phyloP scores from a whole-genome alignment of 2,797 vertebrate genomes.

The Percopsis omiscomaycus region DNA sequence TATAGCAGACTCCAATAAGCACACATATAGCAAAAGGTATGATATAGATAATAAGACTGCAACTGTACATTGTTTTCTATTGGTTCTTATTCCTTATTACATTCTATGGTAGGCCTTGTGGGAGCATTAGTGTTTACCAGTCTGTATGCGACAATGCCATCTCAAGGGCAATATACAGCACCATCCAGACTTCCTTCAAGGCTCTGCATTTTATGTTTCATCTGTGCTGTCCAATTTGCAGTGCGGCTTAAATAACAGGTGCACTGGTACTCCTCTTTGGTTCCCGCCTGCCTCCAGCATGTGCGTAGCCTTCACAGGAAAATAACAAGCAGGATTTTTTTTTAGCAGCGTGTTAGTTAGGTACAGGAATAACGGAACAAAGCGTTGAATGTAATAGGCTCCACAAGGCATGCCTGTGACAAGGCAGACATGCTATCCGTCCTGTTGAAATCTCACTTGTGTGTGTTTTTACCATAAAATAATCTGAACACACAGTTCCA shows the following conservation, averaged over 20 bases:
- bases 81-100: neutral
- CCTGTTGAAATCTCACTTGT: neutral
- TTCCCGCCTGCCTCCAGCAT: conserved; percentile 2
- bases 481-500: no score
- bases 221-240: neutral
- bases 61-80: no score
- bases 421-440: conserved; percentile 12
- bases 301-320: conserved; percentile 19
- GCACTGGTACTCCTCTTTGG: neutral
- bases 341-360: conserved; percentile 16
- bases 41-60: neutral
- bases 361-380: conserved; percentile 28
- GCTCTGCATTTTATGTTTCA: conserved; percentile 4
- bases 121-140: neutral
- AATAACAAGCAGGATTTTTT: conserved; percentile 7
- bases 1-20: neutral
- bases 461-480: no score
- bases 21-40: neutral
- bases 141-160: neutral
- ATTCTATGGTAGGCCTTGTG: neutral
- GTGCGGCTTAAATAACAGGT: conserved; percentile 1
- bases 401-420: neutral
- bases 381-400: conserved; percentile 28
- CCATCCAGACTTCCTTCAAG: neutral
- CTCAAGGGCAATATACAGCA: neutral